phyloP scores from a whole-genome alignment of 2,888 invertebrate genomes.

The Limnephilus marmoratus region DNA sequence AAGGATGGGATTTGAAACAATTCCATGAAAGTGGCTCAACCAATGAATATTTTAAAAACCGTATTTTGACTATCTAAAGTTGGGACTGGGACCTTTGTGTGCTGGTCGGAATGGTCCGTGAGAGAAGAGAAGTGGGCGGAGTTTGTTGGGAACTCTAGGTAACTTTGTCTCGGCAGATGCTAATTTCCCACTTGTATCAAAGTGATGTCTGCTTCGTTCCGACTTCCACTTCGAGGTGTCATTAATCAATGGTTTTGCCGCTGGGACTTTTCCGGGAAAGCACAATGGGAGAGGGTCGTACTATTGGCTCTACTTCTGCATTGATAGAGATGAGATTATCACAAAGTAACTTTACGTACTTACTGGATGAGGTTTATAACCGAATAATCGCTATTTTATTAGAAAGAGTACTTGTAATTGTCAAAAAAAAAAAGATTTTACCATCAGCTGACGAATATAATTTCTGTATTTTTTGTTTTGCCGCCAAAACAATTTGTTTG shows the following conservation, averaged over 20 bases:
- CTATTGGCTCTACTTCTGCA: not conserved
- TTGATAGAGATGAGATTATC: not conserved
- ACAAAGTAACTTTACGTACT: too few species aligned
- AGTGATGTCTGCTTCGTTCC: constrained; percentile 26
- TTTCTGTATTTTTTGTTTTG: too few species aligned
- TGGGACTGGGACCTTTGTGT: not conserved
- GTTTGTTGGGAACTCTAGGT: not conserved
- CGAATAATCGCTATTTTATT: too few species aligned
- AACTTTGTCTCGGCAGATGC: constrained; percentile 38
- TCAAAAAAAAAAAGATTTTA: too few species aligned
- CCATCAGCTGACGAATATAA: too few species aligned
- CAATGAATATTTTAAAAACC: not conserved
- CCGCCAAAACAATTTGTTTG: too few species aligned
- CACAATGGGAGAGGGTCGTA: not conserved
- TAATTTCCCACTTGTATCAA: constrained; percentile 32
- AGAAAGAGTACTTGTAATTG: too few species aligned
- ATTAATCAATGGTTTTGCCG: constrained; percentile 18
- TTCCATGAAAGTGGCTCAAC: too few species aligned
- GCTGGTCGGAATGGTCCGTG: not conserved
- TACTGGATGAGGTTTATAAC: too few species aligned
- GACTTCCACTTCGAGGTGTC: not conserved
- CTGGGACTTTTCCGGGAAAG: not conserved
- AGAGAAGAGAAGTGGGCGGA: not conserved
- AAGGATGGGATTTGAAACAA: too few species aligned
- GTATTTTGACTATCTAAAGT: not conserved